phyloP scores from a whole-genome alignment of 2,797 vertebrate genomes.

The Liparis tanakae region DNA sequence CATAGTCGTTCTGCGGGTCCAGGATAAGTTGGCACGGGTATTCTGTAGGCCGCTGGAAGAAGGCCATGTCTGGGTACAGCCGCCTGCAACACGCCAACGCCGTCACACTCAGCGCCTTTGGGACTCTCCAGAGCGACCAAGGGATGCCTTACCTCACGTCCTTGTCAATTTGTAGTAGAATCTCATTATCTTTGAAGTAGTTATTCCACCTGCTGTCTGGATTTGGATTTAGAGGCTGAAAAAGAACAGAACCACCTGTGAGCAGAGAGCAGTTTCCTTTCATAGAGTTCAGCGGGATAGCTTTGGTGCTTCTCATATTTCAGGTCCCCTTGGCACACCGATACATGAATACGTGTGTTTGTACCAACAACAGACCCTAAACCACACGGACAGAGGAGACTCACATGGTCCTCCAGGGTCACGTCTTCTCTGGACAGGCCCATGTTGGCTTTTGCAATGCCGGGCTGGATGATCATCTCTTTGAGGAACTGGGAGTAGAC shows the following conservation, averaged over 20 bases:
- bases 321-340: neutral
- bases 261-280: neutral
- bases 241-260: neutral
- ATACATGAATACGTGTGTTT: too few species aligned
- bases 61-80: slow-evolving; percentile 96
- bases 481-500: slow-evolving; percentile 94
- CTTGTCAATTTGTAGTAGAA: slow-evolving; percentile 97
- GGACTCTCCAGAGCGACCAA: neutral
- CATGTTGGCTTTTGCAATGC: slow-evolving; percentile 95
- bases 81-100: slow-evolving; percentile 83
- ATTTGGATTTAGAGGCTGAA: slow-evolving; percentile 94
- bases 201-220: slow-evolving; percentile 98
- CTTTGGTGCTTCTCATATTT: too few species aligned
- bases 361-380: neutral
- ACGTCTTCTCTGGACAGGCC: slow-evolving; percentile 96
- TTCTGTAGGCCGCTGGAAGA: slow-evolving; percentile 95
- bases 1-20: slow-evolving; percentile 96
- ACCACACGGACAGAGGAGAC: neutral
- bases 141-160: slow-evolving; percentile 89
- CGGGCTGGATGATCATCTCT: slow-evolving; percentile 99
- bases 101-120: neutral
- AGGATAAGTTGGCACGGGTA: slow-evolving; percentile 95
- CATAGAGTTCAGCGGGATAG: too few species aligned
- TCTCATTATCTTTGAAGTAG: slow-evolving; percentile 98
- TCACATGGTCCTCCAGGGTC: slow-evolving; percentile 97